Percentiles rank a stretch among this genome's conserved stretches.
Conservation (phyloP, 2,888 invertebrate species). For the Troides helena region DNA sequence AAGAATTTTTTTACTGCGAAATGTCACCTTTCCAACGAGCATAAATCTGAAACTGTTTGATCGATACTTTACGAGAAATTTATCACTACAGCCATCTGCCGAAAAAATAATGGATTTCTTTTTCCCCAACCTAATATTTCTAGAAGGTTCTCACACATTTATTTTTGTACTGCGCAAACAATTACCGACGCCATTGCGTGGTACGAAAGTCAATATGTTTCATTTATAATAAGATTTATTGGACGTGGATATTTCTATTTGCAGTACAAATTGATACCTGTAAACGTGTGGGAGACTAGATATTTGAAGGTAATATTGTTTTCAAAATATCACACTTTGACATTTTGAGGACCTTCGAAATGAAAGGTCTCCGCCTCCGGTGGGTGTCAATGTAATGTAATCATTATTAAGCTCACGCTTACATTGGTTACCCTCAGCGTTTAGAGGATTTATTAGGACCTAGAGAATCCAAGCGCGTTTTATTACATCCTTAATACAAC, state of each 20-base stretch:
- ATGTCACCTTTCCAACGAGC: too few species aligned
- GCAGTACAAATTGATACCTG: constrained; percentile 1
- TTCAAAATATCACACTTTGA: neutral
- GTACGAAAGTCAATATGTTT: constrained; percentile 11
- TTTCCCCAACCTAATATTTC: too few species aligned
- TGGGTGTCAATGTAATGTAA: too few species aligned
- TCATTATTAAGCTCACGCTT: too few species aligned
- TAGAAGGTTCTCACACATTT: neutral
- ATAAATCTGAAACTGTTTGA: too few species aligned
- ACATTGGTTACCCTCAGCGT: neutral
- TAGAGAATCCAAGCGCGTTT: too few species aligned
- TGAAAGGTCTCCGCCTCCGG: neutral
- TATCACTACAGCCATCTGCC: too few species aligned
- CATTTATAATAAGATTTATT: neutral
- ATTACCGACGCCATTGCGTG: neutral
- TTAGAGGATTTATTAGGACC: neutral
- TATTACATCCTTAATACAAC: too few species aligned
- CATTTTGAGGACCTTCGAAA: neutral
- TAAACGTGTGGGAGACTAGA: too few species aligned
- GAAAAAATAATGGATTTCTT: too few species aligned
- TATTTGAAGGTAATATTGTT: neutral
- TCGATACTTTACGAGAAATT: too few species aligned
- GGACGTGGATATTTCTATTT: constrained; percentile 3
- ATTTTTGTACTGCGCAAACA: neutral
- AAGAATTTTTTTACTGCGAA: too few species aligned